phyloP scores from a whole-genome alignment of 2,888 invertebrate species.

The Atherix ibis region DNA sequence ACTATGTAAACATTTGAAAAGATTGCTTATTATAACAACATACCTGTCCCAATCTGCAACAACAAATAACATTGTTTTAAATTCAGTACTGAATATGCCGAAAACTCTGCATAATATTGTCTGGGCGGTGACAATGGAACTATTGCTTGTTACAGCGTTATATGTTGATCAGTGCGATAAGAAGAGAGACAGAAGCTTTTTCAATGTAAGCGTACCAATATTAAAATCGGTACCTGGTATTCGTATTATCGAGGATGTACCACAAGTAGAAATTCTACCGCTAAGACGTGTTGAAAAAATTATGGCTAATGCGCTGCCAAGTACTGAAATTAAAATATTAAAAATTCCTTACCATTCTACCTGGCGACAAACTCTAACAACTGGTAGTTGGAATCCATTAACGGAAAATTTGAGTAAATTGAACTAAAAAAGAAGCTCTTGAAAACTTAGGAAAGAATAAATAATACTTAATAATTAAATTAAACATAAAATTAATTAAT shows the following conservation, averaged over 20 bases:
- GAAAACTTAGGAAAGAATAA: too few relatives aligned
- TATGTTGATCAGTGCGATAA: constrained; percentile 61
- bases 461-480: too few relatives aligned
- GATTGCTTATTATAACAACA: constrained; percentile 65
- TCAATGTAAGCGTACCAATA: constrained; percentile 54
- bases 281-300: constrained; percentile 59
- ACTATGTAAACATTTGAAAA: constrained; percentile 53
- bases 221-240: constrained; percentile 60
- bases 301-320: constrained; percentile 52
- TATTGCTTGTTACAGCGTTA: constrained; percentile 64
- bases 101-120: constrained; percentile 58
- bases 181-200: constrained; percentile 25
- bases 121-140: constrained; percentile 70
- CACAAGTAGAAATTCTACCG: constrained; percentile 41
- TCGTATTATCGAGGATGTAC: constrained; percentile 9
- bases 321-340: constrained; percentile 59
- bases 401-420: too few relatives aligned
- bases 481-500: too few relatives aligned
- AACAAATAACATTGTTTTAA: constrained; percentile 57
- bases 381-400: too few relatives aligned
- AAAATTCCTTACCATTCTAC: constrained; percentile 72
- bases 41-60: constrained; percentile 78
- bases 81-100: constrained; percentile 47
- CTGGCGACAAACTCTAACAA: constrained; percentile 68
- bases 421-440: too few relatives aligned